Evolutionary conservation across 2,888 invertebrate genomes (phyloP).

Genomic region (Megastigmus dorsalis): DNA sequence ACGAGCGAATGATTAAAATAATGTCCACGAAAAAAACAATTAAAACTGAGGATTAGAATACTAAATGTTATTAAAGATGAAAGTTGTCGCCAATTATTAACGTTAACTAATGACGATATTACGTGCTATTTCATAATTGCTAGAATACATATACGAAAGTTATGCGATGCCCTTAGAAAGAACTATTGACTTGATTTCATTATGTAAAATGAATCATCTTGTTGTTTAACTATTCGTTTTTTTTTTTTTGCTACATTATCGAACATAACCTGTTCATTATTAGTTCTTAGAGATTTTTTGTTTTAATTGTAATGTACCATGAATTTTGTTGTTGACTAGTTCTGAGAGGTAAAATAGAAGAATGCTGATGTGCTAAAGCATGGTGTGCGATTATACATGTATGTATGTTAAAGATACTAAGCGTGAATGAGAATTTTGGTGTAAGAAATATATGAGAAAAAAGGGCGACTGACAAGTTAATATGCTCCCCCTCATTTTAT

Average conservation of each 20-base stretch:
- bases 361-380: conserved; percentile 16
- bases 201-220: conserved; percentile 69
- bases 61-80: conserved; percentile 9
- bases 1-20: conserved; percentile 15
- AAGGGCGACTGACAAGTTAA: conserved; percentile 45
- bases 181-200: conserved; percentile 71
- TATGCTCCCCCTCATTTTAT: conserved; percentile 55
- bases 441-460: conserved; percentile 28
- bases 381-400: conserved; percentile 19
- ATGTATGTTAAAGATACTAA: conserved; percentile 8
- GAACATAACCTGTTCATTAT: conserved; percentile 55
- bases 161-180: conserved; percentile 53
- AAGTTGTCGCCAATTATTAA: conserved; percentile 43
- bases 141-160: conserved; percentile 25
- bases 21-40: neutral
- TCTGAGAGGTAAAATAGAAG: conserved; percentile 48
- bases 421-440: conserved; percentile 23
- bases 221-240: conserved; percentile 62
- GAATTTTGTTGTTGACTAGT: conserved; percentile 67
- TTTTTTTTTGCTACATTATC: conserved; percentile 56
- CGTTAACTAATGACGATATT: conserved; percentile 31
- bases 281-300: conserved; percentile 40
- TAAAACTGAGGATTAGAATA: conserved; percentile 22
- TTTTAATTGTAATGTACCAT: conserved; percentile 64
- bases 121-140: conserved; percentile 35